Conservation (phyloP, 2,113 vertebrate genomes). For the Elaphurus davidianus region DNA sequence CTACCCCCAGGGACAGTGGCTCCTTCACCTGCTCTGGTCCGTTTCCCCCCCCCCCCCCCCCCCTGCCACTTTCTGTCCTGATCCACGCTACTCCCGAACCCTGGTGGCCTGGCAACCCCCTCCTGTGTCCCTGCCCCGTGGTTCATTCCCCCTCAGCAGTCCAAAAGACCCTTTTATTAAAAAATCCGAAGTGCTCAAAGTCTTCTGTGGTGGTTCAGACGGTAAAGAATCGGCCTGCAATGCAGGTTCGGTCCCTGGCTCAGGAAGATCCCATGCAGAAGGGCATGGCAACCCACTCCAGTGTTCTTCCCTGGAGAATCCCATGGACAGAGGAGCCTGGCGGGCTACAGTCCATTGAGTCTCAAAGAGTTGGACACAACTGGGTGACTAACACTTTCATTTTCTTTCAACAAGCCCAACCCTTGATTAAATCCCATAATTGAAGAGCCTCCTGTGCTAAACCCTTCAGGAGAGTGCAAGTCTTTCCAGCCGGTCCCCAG, state of each 20-base stretch:
- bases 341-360: background rate
- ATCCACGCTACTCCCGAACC: fast-evolving
- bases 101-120: background rate
- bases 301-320: background rate
- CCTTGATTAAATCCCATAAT: background rate
- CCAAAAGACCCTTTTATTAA: background rate
- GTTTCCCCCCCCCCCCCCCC: background rate
- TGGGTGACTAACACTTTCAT: background rate
- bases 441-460: background rate
- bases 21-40: too few relatives aligned
- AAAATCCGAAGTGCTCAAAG: background rate
- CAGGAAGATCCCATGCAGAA: background rate
- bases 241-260: background rate
- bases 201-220: background rate
- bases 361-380: background rate
- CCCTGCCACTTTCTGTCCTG: background rate
- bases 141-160: background rate
- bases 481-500: background rate
- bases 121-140: background rate
- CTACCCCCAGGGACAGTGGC: too few relatives aligned
- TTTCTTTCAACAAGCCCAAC: background rate
- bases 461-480: background rate
- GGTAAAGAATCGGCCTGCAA: background rate
- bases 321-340: background rate
- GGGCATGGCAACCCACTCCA: background rate